These are phyloP conservation scores for Eulithis testata DNA, from an alignment of 2,888 invertebrate genomes.

Conservation along the genomic window DNA sequence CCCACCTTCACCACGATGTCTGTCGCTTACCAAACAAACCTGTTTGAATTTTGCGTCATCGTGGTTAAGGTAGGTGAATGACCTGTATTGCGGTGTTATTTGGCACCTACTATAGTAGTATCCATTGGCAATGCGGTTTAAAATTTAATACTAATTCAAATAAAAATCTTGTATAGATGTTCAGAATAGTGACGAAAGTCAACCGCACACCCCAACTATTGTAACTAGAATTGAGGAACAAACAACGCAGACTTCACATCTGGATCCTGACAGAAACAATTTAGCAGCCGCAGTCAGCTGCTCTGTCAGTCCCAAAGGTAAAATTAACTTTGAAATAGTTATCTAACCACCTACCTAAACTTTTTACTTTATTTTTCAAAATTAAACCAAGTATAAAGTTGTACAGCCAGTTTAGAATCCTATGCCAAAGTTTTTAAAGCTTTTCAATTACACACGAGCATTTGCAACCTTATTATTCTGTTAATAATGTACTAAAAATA, in stretches of 20 bases:
- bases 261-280: constrained; percentile 62
- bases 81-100: too few relatives aligned
- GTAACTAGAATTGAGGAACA: constrained; percentile 59
- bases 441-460: constrained; percentile 8
- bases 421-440: background rate
- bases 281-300: constrained; percentile 39
- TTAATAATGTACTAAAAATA: constrained; percentile 20
- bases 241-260: constrained; percentile 60
- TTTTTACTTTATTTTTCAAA: background rate
- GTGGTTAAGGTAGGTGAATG: too few relatives aligned
- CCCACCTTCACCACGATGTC: too few relatives aligned
- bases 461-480: constrained; percentile 11
- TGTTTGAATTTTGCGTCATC: too few relatives aligned
- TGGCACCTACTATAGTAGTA: too few relatives aligned
- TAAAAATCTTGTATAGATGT: background rate
- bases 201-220: constrained; percentile 50
- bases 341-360: background rate
- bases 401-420: too few relatives aligned
- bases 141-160: background rate
- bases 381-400: background rate
- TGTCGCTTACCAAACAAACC: too few relatives aligned
- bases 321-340: constrained; percentile 17
- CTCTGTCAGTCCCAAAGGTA: constrained; percentile 35
- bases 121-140: background rate
- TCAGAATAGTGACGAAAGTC: constrained; percentile 31